Evolutionary conservation across 2,113 vertebrate species (phyloP).

Genomic region (Anthoscopus minutus): DNA sequence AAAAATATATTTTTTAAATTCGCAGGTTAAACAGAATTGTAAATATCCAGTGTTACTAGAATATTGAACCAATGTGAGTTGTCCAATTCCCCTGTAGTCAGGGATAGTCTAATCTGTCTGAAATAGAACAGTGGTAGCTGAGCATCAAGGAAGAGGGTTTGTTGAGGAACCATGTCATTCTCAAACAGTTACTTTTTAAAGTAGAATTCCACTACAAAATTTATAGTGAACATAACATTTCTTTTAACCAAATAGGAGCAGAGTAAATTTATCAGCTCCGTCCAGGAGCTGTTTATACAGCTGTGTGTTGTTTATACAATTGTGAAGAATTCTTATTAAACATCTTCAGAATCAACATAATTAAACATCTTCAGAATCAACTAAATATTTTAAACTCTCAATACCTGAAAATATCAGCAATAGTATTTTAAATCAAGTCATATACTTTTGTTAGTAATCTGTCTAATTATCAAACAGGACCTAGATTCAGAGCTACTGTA

Average conservation of each 20-base stretch:
- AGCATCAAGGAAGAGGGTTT: neutral
- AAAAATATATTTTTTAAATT: neutral
- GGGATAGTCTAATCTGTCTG: neutral
- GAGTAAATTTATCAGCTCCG: neutral
- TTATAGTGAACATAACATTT: neutral
- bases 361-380: neutral
- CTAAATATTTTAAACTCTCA: neutral
- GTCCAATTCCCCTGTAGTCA: neutral
- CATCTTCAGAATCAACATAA: neutral
- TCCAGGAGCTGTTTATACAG: neutral
- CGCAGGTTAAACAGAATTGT: neutral
- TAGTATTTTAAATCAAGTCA: neutral
- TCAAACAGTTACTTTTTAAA: neutral
- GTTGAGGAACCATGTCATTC: neutral
- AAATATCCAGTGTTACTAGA: neutral
- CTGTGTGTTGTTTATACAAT: neutral
- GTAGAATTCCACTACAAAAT: neutral
- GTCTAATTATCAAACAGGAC: neutral
- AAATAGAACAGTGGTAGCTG: slow-evolving; percentile 2
- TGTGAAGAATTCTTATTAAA: neutral
- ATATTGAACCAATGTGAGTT: neutral
- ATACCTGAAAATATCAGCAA: neutral
- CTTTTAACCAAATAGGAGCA: neutral
- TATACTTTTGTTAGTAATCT: slow-evolving; percentile 7
- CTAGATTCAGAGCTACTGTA: neutral